phyloP scores from a whole-genome alignment of 2,797 vertebrate species.

The Schizopygopsis pylzovi region DNA sequence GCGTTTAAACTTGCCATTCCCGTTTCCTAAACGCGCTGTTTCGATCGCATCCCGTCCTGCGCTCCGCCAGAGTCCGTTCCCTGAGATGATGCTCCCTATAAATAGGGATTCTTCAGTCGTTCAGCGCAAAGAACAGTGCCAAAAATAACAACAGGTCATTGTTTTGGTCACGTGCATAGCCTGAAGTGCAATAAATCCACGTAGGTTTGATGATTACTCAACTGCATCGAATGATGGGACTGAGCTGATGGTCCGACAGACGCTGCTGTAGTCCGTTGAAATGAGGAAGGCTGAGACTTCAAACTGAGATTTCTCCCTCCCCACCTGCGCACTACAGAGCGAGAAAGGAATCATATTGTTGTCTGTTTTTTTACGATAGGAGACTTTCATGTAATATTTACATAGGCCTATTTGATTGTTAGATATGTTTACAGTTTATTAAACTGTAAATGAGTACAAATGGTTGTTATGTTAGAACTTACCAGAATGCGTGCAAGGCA shows the following conservation, averaged over 20 bases:
- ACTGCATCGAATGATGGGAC: conserved; percentile 4
- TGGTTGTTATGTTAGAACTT: background rate
- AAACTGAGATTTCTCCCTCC: conserved; percentile 54
- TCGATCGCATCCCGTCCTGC: conserved; percentile 29
- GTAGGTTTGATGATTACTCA: background rate
- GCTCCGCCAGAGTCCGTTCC: conserved; percentile 31
- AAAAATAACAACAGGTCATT: conserved; percentile 58
- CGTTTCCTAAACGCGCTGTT: conserved; percentile 12
- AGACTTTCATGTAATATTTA: background rate
- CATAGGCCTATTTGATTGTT: background rate
- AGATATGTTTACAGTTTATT: too few relatives aligned
- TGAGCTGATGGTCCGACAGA: conserved; percentile 13
- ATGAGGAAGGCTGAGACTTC: conserved; percentile 36
- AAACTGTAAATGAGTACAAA: background rate
- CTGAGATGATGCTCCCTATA: conserved; percentile 56
- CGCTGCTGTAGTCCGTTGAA: conserved; percentile 27
- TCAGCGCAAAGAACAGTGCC: conserved; percentile 38
- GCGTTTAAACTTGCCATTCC: conserved; percentile 48
- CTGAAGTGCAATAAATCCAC: background rate
- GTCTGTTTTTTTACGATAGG: background rate
- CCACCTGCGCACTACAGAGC: conserved; percentile 47
- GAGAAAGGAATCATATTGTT: background rate
- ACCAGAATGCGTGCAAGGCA: background rate
- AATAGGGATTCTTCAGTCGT: conserved; percentile 53
- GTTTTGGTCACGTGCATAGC: conserved; percentile 23